These are phyloP conservation scores for Cyclargus thomasi DNA, from an alignment of 1,140 invertebrate genomes.

Conservation along the genomic window DNA sequence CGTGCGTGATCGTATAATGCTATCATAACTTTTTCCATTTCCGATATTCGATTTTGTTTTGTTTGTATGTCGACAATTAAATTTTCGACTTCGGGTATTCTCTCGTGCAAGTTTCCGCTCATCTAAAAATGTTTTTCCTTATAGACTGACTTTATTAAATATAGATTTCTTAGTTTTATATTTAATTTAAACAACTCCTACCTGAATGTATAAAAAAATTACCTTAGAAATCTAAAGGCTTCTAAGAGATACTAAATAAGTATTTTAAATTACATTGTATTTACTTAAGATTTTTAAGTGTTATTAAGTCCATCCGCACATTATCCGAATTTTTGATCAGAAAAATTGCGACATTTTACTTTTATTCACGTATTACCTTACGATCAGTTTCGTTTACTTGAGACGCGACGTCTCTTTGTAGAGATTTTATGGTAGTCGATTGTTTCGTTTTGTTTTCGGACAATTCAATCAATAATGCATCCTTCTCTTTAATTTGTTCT, in stretches of 20 bases:
- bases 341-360: too few relatives aligned
- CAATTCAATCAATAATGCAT: conserved; percentile 44
- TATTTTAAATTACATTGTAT: too few relatives aligned
- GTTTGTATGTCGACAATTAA: conserved; percentile 45
- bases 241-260: too few relatives aligned
- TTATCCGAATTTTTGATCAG: too few relatives aligned
- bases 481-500: conserved; percentile 38
- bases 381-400: conserved; percentile 31
- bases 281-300: too few relatives aligned
- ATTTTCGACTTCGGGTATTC: conserved; percentile 48
- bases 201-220: too few relatives aligned
- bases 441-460: conserved; percentile 55
- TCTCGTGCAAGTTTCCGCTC: conserved; percentile 43
- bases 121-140: conserved; percentile 19
- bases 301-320: too few relatives aligned
- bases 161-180: too few relatives aligned
- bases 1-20: conserved; percentile 50
- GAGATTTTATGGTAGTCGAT: conserved; percentile 45
- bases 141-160: too few relatives aligned
- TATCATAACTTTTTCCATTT: conserved; percentile 59
- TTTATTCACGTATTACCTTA: conserved; percentile 37
- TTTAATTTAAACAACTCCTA: too few relatives aligned
- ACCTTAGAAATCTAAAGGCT: too few relatives aligned
- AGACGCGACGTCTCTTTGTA: conserved; percentile 44
- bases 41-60: conserved; percentile 51